These are phyloP conservation scores for Cistogaster globosa DNA, from an alignment of 2,888 invertebrate genomes.

Conservation along the genomic window DNA sequence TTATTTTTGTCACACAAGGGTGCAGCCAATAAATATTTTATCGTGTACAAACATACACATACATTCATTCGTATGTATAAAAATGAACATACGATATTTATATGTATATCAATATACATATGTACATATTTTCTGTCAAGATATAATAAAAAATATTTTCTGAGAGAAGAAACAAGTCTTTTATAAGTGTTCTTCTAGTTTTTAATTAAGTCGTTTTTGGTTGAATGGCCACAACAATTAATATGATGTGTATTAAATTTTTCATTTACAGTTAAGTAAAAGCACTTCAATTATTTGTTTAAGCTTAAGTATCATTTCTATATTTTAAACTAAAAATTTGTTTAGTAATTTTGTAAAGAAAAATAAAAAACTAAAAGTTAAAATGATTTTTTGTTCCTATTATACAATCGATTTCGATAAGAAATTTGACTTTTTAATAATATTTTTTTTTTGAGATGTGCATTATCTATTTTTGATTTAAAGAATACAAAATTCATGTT, in stretches of 20 bases:
- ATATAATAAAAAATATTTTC: slow-evolving; percentile 12
- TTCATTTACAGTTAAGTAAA: slow-evolving; percentile 30
- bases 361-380: too few species aligned
- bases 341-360: too few species aligned
- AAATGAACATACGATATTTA: neutral
- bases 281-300: neutral
- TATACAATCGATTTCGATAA: too few species aligned
- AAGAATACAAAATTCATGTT: too few species aligned
- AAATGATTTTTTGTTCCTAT: too few species aligned
- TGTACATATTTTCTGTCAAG: neutral
- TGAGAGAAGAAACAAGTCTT: slow-evolving; percentile 33
- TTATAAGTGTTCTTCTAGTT: slow-evolving; percentile 26
- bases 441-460: too few species aligned
- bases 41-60: neutral
- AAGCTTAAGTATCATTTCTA: neutral
- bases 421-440: too few species aligned
- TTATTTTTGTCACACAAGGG: slow-evolving; percentile 39
- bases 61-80: neutral
- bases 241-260: neutral
- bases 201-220: slow-evolving; percentile 43
- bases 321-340: too few species aligned
- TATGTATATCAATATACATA: neutral
- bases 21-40: slow-evolving; percentile 44
- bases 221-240: slow-evolving; percentile 8
- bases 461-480: too few species aligned